These are phyloP conservation scores for Hylyphantes graminicola DNA, from an alignment of 1,140 invertebrate genomes.

Conservation along the genomic window DNA sequence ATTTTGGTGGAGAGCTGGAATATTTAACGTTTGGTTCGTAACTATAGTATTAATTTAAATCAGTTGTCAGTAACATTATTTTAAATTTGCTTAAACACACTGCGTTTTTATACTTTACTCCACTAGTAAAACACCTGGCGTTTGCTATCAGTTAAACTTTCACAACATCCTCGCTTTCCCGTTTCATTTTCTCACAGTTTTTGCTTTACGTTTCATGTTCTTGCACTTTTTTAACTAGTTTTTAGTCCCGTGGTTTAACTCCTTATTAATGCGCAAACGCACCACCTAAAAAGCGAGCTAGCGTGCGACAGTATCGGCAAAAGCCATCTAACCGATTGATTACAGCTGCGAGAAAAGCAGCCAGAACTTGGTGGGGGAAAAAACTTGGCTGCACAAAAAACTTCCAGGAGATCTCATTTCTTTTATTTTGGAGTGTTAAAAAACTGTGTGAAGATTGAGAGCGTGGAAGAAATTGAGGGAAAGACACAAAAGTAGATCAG, in stretches of 20 bases:
- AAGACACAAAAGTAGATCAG: constrained; percentile 58
- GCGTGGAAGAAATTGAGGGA: constrained; percentile 29
- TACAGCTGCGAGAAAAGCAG: neutral
- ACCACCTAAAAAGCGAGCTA: neutral
- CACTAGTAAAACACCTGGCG: constrained; percentile 15
- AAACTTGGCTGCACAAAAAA: constrained; percentile 13
- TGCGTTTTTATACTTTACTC: constrained; percentile 43
- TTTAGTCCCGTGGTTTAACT: neutral
- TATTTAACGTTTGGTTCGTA: too few species aligned
- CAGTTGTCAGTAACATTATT: too few species aligned
- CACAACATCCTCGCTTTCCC: constrained; percentile 9
- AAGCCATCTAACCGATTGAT: constrained; percentile 18
- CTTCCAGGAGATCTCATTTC: neutral
- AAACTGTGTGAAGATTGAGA: constrained; percentile 41
- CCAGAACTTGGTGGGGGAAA: neutral
- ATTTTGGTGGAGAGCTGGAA: too few species aligned
- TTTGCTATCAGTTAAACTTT: constrained; percentile 15
- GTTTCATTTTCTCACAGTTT: neutral
- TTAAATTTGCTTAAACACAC: too few species aligned
- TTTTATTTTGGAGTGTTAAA: constrained; percentile 44
- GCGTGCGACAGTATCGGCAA: constrained; percentile 9
- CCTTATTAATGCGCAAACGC: constrained; percentile 10
- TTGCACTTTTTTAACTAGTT: constrained; percentile 4
- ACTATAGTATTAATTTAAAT: too few species aligned
- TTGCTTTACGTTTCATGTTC: constrained; percentile 21